Conservation (phyloP, 2,888 invertebrate genomes). For the Pemphredon lugubris region DNA sequence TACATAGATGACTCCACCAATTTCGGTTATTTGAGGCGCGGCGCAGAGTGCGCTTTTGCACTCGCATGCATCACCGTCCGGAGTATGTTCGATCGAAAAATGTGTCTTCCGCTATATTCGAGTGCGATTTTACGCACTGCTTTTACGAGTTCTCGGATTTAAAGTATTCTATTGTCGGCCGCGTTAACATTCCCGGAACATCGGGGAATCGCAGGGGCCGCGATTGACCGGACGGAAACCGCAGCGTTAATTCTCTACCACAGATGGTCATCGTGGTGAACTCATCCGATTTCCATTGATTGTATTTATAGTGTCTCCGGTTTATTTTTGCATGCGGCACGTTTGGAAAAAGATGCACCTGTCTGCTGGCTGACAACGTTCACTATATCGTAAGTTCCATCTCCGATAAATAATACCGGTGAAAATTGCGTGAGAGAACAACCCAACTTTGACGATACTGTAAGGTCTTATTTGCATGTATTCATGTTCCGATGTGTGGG, state of each 20-base stretch:
- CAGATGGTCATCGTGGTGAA: constrained; percentile 72
- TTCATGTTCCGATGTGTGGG: constrained; percentile 45
- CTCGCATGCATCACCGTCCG: constrained; percentile 44
- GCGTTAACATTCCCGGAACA: neutral
- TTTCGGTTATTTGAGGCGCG: constrained; percentile 41
- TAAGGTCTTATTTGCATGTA: constrained; percentile 50
- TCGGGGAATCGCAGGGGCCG: constrained; percentile 14
- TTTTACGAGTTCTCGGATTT: constrained; percentile 47
- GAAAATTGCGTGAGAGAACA: constrained; percentile 12
- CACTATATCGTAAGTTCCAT: constrained; percentile 53
- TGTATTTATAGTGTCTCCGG: constrained; percentile 77
- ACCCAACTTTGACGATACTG: constrained; percentile 39
- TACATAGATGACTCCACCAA: constrained; percentile 46
- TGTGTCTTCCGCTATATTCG: constrained; percentile 68
- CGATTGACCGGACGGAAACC: constrained; percentile 26
- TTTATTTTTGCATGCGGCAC: constrained; percentile 63
- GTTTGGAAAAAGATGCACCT: constrained; percentile 58
- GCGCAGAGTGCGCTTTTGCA: constrained; percentile 45
- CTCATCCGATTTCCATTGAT: constrained; percentile 75
- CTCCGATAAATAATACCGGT: constrained; percentile 11
- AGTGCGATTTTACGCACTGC: constrained; percentile 63
- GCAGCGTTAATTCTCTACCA: constrained; percentile 60
- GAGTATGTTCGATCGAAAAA: constrained; percentile 66
- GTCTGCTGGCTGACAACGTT: constrained; percentile 59
- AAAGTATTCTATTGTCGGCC: constrained; percentile 31